A percentile compares a stretch with the other conserved stretches of the same genome.
phyloP scores from a whole-genome alignment of 2,113 vertebrate genomes.

The Psilopogon haemacephalus region DNA sequence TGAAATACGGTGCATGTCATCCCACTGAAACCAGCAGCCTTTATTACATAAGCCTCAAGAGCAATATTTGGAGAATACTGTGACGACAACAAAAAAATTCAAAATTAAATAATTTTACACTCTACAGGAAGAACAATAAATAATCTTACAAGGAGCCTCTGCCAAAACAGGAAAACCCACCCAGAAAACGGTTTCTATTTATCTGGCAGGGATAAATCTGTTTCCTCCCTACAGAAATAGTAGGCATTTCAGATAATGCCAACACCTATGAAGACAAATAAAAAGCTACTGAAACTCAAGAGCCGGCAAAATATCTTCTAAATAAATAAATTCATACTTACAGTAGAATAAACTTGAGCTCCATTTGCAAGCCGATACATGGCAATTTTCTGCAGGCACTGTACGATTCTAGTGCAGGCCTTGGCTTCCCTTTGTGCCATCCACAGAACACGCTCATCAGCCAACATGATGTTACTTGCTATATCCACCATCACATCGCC shows the following conservation, averaged over 20 bases:
- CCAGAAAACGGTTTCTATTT: background rate
- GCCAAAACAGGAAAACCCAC: background rate
- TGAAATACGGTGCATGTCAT: slow-evolving; percentile 96
- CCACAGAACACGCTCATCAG: slow-evolving; percentile 92
- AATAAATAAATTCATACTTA: slow-evolving; percentile 52
- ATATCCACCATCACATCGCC: slow-evolving; percentile 96
- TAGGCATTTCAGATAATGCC: background rate
- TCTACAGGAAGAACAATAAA: background rate
- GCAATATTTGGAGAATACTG: slow-evolving; percentile 97
- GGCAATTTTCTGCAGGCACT: slow-evolving; percentile 88
- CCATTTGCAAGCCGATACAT: slow-evolving; percentile 83
- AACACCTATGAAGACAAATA: slow-evolving; percentile 23
- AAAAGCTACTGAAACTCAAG: background rate
- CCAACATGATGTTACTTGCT: slow-evolving; percentile 95
- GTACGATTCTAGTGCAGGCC: slow-evolving; percentile 90
- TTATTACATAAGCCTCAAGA: slow-evolving; percentile 90
- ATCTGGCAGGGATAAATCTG: background rate
- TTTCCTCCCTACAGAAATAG: background rate
- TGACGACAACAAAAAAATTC: background rate
- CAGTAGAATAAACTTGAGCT: slow-evolving; percentile 90
- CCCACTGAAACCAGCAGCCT: slow-evolving; percentile 87
- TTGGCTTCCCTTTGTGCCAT: slow-evolving; percentile 90
- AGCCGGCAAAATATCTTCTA: background rate
- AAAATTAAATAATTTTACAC: slow-evolving; percentile 11
- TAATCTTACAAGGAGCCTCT: background rate